A percentile compares a stretch with the other conserved stretches of the same genome.
These are phyloP conservation scores for Mesorhabditis belari DNA, from an alignment of 2,888 invertebrate species.

Conservation along the genomic window DNA sequence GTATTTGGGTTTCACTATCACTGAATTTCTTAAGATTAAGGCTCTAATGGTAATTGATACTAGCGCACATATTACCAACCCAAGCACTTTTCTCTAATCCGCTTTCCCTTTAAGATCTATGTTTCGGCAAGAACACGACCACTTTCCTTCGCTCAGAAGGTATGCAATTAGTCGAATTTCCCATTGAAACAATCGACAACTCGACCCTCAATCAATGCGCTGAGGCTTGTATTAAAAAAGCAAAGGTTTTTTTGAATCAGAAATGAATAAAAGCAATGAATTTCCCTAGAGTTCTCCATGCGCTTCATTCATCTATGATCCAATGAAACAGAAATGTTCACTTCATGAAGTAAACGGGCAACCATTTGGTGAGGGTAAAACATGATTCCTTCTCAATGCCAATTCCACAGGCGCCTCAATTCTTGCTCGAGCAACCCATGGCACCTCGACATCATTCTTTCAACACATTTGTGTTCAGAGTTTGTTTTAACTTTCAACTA, in stretches of 20 bases:
- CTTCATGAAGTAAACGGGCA: slow-evolving; percentile 38
- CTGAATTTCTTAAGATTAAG: no score
- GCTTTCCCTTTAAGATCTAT: no score
- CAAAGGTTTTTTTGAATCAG: slow-evolving; percentile 17
- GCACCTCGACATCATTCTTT: slow-evolving; percentile 36
- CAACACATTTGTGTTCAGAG: slow-evolving; percentile 49
- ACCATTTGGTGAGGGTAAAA: no score
- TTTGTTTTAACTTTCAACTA: slow-evolving; percentile 9
- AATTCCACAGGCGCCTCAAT: slow-evolving; percentile 37
- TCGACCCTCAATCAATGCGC: slow-evolving; percentile 47
- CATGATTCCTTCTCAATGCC: no score
- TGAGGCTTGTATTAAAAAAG: slow-evolving; percentile 29
- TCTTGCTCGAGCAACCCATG: slow-evolving; percentile 26
- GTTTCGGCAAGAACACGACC: slow-evolving; percentile 33
- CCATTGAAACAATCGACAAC: slow-evolving; percentile 30
- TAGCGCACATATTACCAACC: no score
- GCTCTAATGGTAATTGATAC: no score
- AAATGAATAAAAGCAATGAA: not conserved
- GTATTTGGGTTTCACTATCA: no score
- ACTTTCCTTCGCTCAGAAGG: slow-evolving; percentile 44
- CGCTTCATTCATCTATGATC: slow-evolving; percentile 48
- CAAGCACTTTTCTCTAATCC: no score
- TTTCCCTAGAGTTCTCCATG: slow-evolving; percentile 28
- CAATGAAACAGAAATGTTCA: slow-evolving; percentile 37
- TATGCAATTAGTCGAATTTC: slow-evolving; percentile 36